These are phyloP conservation scores for Alviniconcha strummeri DNA, from an alignment of 2,888 invertebrate genomes.

Conservation along the genomic window DNA sequence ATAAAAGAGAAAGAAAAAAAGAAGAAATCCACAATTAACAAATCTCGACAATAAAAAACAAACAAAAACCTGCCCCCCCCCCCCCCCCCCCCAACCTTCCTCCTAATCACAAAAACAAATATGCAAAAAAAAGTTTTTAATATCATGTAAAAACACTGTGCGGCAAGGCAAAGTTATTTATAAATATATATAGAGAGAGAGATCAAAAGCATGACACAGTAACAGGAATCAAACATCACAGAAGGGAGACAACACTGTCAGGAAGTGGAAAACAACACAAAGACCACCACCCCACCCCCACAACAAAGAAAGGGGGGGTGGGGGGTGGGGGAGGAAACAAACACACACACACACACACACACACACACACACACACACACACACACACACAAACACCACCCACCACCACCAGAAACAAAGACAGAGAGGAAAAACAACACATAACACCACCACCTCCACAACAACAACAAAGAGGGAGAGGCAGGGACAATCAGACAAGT, in stretches of 20 bases:
- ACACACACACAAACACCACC: neutral
- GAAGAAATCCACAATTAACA: neutral
- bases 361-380: no score
- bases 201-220: neutral
- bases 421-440: neutral
- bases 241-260: neutral
- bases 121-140: neutral
- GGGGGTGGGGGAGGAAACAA: neutral
- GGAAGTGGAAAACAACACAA: neutral
- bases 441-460: neutral
- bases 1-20: slow-evolving; percentile 2
- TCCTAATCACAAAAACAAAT: neutral
- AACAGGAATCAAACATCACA: neutral
- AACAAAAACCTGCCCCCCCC: neutral
- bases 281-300: neutral
- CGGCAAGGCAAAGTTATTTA: neutral
- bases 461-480: slow-evolving; percentile 1
- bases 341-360: neutral
- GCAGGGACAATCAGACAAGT: neutral
- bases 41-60: neutral
- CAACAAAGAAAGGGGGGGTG: neutral
- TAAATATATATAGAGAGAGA: no score
- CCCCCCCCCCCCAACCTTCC: neutral
- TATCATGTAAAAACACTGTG: neutral
- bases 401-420: neutral